Conservation (phyloP, 1,140 invertebrate genomes). For the Zaprionus camerounensis region DNA sequence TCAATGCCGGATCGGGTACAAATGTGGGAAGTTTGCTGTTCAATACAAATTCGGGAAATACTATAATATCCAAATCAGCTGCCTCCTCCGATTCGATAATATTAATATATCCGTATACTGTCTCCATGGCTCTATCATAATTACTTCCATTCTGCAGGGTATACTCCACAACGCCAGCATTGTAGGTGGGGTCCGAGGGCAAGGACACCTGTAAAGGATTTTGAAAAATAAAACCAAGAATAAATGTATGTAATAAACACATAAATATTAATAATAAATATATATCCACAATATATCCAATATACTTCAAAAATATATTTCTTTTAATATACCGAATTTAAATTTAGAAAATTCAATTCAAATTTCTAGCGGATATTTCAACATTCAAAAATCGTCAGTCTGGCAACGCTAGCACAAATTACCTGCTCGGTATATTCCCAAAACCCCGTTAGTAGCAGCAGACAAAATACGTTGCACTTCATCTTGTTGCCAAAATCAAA, state of each 20-base stretch:
- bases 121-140: not conserved
- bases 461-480: not conserved
- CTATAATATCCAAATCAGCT: constrained; percentile 88
- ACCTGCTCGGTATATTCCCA: constrained; percentile 20
- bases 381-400: not conserved
- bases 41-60: constrained; percentile 90
- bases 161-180: constrained; percentile 86
- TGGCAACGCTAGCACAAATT: not conserved
- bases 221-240: not conserved
- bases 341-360: not conserved
- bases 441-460: constrained; percentile 7
- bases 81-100: constrained; percentile 50
- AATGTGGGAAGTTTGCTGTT: constrained; percentile 65
- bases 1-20: constrained; percentile 56
- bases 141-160: not conserved
- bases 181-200: constrained; percentile 84
- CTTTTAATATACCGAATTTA: not conserved
- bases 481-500: constrained; percentile 17
- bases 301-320: too few relatives aligned
- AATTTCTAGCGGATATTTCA: not conserved
- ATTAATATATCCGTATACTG: constrained; percentile 25
- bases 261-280: not conserved
- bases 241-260: not conserved
- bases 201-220: constrained; percentile 78
- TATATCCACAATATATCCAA: too few relatives aligned